These are phyloP conservation scores for Drosophila dives DNA, from an alignment of 2,888 invertebrate species.

Conservation along the genomic window DNA sequence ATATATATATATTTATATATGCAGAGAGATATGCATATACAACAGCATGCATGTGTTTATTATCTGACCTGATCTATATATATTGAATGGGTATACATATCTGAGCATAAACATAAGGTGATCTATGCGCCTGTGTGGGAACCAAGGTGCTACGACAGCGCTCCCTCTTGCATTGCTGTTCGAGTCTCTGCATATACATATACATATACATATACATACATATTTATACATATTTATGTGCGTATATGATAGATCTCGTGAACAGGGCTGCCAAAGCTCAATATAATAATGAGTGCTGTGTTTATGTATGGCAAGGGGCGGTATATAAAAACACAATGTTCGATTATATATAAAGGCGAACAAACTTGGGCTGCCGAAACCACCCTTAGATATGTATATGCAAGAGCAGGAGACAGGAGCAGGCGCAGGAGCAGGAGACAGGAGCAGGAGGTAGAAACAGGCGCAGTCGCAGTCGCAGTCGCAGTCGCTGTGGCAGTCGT, in stretches of 20 bases:
- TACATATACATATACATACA: background rate
- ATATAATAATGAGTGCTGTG: conserved; percentile 22
- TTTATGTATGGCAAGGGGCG: conserved; percentile 60
- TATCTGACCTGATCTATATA: conserved; percentile 7
- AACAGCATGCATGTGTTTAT: background rate
- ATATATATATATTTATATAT: background rate
- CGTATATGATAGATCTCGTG: conserved; percentile 9
- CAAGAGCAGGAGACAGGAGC: conserved; percentile 13
- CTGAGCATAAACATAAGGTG: conserved; percentile 45
- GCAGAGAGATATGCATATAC: background rate
- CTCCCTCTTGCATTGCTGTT: background rate
- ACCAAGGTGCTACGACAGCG: conserved; percentile 40
- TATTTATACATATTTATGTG: background rate
- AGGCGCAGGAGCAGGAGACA: conserved; percentile 5
- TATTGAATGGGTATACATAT: background rate
- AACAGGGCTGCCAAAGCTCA: conserved; percentile 64
- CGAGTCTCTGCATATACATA: background rate
- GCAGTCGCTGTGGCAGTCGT: conserved; percentile 27
- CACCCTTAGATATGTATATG: conserved; percentile 66
- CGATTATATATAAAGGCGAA: conserved; percentile 46
- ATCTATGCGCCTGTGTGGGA: conserved; percentile 65
- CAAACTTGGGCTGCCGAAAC: conserved; percentile 56
- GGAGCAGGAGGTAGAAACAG: conserved; percentile 22
- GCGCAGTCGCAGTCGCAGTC: conserved; percentile 23
- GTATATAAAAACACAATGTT: conserved; percentile 64